Conservation (phyloP, 2,797 vertebrate species). For the Emys orbicularis region DNA sequence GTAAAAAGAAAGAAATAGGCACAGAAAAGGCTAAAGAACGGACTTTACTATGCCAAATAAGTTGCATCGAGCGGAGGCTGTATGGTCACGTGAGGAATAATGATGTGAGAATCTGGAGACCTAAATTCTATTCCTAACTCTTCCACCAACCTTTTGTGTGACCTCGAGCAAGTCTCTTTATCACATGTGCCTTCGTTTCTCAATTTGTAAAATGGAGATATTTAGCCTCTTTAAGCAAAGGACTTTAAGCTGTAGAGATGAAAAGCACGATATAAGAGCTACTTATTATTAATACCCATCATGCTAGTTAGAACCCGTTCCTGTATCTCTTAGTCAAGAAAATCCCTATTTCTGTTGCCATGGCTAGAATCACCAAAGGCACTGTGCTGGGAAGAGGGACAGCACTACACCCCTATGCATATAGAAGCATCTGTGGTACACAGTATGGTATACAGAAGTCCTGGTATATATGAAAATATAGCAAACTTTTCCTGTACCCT, state of each 20-base stretch:
- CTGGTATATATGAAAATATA: neutral
- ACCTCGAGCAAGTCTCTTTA: neutral
- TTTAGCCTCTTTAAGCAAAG: neutral
- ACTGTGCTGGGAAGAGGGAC: neutral
- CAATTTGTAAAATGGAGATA: neutral
- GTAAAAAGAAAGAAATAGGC: neutral
- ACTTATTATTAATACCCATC: neutral
- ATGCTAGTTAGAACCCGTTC: neutral
- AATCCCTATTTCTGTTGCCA: neutral
- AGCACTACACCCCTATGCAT: neutral
- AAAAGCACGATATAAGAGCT: neutral
- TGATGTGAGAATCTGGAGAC: neutral
- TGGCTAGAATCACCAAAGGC: neutral
- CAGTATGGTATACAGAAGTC: neutral
- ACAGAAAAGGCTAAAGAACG: neutral
- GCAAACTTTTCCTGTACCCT: neutral
- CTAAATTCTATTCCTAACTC: neutral
- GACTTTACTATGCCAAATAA: neutral
- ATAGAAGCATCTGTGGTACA: neutral
- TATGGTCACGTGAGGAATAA: neutral
- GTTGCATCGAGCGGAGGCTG: neutral
- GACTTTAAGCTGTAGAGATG: neutral
- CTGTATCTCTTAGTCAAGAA: fast-evolving
- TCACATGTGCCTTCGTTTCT: neutral
- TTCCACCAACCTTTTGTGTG: neutral